phyloP scores from a whole-genome alignment of 2,113 vertebrate genomes.

The Syrmaticus mikado region DNA sequence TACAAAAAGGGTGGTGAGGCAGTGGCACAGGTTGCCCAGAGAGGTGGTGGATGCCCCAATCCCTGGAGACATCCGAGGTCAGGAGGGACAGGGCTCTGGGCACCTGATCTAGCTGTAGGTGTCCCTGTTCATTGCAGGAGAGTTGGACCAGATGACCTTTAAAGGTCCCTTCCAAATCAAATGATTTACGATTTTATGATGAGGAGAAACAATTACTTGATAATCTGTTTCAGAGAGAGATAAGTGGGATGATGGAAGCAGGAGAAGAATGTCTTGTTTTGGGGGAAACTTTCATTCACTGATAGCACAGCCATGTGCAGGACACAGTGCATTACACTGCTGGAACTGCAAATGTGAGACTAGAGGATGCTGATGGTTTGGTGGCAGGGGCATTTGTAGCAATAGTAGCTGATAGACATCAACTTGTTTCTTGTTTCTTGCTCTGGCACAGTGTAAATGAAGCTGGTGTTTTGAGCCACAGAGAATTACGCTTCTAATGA shows the following conservation, averaged over 20 bases:
- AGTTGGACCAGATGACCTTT: too few relatives aligned
- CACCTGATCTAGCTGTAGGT: too few relatives aligned
- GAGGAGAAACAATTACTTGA: neutral
- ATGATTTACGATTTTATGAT: too few relatives aligned
- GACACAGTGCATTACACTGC: neutral
- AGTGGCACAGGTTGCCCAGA: too few relatives aligned
- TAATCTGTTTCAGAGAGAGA: neutral
- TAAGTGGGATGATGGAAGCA: neutral
- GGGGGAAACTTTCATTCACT: neutral
- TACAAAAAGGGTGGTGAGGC: too few relatives aligned
- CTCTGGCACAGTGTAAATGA: neutral
- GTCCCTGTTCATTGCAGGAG: too few relatives aligned
- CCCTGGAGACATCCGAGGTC: too few relatives aligned
- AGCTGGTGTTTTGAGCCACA: neutral
- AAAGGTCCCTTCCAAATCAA: too few relatives aligned
- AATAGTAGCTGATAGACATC: neutral
- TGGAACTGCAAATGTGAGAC: neutral
- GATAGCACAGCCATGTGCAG: neutral
- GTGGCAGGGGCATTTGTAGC: neutral
- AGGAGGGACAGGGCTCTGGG: too few relatives aligned
- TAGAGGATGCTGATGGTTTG: neutral
- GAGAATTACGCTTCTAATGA: constrained; percentile 14
- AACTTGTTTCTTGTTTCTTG: neutral
- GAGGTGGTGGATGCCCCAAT: too few relatives aligned
- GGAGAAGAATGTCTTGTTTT: neutral